Evolutionary conservation across 1,140 invertebrate genomes (phyloP).

Genomic region (Anadara kagoshimensis): DNA sequence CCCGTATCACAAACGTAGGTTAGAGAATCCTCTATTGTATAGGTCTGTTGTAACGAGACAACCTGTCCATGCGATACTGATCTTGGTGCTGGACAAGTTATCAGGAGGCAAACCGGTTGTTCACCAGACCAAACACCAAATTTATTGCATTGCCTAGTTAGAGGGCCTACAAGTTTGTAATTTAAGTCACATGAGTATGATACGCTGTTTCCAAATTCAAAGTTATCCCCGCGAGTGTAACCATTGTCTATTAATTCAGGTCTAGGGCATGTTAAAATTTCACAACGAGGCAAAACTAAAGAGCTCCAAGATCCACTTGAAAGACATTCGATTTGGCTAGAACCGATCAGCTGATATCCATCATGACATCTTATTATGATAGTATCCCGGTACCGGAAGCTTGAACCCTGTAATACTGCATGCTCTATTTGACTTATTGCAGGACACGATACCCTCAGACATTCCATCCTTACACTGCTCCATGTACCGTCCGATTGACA

Average conservation of each 20-base stretch:
- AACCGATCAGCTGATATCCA: conserved; percentile 64
- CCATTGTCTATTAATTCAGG: conserved; percentile 88
- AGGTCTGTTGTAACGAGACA: conserved; percentile 34
- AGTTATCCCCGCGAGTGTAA: conserved; percentile 83
- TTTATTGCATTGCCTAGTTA: conserved; percentile 78
- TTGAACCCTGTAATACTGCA: conserved; percentile 34
- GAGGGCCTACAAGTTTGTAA: conserved; percentile 85
- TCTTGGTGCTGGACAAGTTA: conserved; percentile 3
- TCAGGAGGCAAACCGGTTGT: conserved; percentile 56
- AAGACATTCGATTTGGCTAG: conserved; percentile 42
- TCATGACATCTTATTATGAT: conserved; percentile 59
- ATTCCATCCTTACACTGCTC: conserved; percentile 49
- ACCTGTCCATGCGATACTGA: conserved; percentile 48
- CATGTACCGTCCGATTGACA: conserved; percentile 62
- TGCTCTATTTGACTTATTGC: conserved; percentile 40
- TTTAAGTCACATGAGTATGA: conserved; percentile 74
- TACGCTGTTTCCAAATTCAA: conserved; percentile 75
- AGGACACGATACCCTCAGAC: conserved; percentile 50
- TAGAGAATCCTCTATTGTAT: conserved; percentile 55
- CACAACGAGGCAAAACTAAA: conserved; percentile 13
- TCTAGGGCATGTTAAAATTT: conserved; percentile 29
- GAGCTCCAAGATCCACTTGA: conserved; percentile 45
- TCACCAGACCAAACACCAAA: conserved; percentile 71
- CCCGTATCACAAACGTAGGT: conserved; percentile 45
- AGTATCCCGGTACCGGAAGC: conserved; percentile 33